A percentile compares a stretch with the other conserved stretches of the same genome.
phyloP scores from a whole-genome alignment of 2,888 invertebrate species.

The Caenorhabditis afra region DNA sequence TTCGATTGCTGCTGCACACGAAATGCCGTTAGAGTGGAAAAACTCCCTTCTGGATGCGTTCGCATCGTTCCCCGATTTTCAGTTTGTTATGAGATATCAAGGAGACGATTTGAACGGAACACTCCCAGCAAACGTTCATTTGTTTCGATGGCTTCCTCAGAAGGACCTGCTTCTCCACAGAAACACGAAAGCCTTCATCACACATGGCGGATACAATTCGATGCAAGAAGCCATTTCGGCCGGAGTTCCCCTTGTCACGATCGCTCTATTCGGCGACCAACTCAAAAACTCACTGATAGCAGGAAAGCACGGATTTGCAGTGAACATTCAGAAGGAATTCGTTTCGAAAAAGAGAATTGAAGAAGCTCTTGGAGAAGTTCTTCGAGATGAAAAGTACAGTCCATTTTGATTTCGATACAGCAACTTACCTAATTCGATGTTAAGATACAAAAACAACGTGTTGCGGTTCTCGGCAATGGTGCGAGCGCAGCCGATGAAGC shows the following conservation, averaged over 20 bases:
- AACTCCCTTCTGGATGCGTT: slow-evolving; percentile 62
- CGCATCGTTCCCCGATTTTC: slow-evolving; percentile 67
- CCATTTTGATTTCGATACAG: no score
- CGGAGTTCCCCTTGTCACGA: slow-evolving; percentile 69
- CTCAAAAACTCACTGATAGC: slow-evolving; percentile 68
- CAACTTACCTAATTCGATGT: no score
- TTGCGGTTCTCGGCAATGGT: no score
- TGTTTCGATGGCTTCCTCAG: slow-evolving; percentile 73
- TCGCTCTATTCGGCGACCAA: slow-evolving; percentile 71
- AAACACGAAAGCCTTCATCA: slow-evolving; percentile 86
- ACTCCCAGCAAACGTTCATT: slow-evolving; percentile 64
- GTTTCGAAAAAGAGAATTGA: slow-evolving; percentile 47
- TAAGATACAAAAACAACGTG: no score
- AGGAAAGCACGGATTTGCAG: slow-evolving; percentile 64
- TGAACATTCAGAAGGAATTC: slow-evolving; percentile 48
- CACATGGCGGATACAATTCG: slow-evolving; percentile 87
- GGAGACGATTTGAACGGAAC: slow-evolving; percentile 53
- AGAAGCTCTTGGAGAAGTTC: slow-evolving; percentile 33
- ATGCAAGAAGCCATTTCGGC: slow-evolving; percentile 80
- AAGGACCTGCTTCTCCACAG: slow-evolving; percentile 83
- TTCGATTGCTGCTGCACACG: slow-evolving; percentile 64
- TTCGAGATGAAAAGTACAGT: no score
- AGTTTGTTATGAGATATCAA: slow-evolving; percentile 68
- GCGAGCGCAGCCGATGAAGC: no score
- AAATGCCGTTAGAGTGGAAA: slow-evolving; percentile 67